A percentile compares a stretch with the other conserved stretches of the same genome.
Evolutionary conservation across 2,888 invertebrate genomes (phyloP).

Genomic region (Agrilus mali): DNA sequence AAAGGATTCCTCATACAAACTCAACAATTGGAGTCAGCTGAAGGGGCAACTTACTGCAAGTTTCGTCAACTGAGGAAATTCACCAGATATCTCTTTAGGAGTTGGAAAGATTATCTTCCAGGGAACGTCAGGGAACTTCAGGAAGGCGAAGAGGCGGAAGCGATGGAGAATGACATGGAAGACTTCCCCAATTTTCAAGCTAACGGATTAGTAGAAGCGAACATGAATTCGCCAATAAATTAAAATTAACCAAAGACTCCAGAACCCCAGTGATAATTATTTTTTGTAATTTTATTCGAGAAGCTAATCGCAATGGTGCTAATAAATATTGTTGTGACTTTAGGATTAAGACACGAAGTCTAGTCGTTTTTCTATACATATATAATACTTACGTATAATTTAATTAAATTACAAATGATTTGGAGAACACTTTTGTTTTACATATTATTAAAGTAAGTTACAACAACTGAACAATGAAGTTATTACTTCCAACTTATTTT

Average conservation of each 20-base stretch:
- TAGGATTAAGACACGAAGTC: not conserved
- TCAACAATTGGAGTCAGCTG: constrained; percentile 83
- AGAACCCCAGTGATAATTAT: no score
- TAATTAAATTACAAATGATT: no score
- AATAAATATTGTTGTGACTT: not conserved
- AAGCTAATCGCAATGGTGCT: not conserved
- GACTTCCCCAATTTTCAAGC: constrained; percentile 7
- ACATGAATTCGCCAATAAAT: constrained; percentile 8
- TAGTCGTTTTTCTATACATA: constrained; percentile 2
- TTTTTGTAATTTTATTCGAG: no score
- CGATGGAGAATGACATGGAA: constrained; percentile 8
- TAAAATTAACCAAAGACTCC: not conserved
- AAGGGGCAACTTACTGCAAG: constrained; percentile 89
- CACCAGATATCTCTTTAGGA: constrained; percentile 79
- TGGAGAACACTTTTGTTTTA: no score
- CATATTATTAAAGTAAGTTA: no score
- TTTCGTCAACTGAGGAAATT: constrained; percentile 83
- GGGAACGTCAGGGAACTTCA: constrained; percentile 38
- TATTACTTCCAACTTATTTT: not conserved
- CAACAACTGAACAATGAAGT: no score
- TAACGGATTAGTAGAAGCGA: constrained; percentile 4
- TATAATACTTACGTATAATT: not conserved
- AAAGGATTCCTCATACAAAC: constrained; percentile 89
- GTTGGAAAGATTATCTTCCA: constrained; percentile 88
- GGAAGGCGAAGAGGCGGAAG: constrained; percentile 19